Conservation (phyloP, 2,113 vertebrate species). For the Mesoclemmys tuberculata region DNA sequence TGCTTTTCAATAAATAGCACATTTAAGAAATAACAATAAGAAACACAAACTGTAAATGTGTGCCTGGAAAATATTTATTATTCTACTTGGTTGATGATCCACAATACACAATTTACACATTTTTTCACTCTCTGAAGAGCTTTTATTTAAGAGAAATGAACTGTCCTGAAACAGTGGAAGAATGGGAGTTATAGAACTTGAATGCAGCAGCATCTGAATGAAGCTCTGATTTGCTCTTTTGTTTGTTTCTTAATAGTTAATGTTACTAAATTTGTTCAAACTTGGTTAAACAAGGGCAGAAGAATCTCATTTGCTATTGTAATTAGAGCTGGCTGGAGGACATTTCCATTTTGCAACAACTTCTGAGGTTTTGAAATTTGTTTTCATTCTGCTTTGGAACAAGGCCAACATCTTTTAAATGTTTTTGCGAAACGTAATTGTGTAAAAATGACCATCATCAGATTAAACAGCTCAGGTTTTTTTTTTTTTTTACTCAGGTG, state of each 20-base stretch:
- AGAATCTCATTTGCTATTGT: neutral
- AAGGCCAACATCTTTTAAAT: neutral
- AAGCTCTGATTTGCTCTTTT: neutral
- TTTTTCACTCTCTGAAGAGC: neutral
- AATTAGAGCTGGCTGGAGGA: neutral
- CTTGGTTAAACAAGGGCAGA: neutral
- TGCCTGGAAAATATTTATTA: neutral
- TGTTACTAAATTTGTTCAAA: neutral
- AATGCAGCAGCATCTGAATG: neutral
- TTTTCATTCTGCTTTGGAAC: neutral
- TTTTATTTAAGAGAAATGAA: neutral
- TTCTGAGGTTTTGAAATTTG: neutral
- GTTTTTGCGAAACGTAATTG: neutral
- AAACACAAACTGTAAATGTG: neutral
- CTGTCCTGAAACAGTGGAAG: neutral
- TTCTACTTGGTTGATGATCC: neutral
- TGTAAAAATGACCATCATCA: neutral
- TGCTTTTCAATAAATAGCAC: neutral
- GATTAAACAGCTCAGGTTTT: neutral
- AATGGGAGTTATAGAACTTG: neutral
- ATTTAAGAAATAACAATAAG: neutral
- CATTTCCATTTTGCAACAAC: neutral
- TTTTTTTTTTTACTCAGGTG: neutral
- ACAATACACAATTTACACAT: neutral
- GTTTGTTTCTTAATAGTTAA: neutral